Conservation (phyloP, 2,797 vertebrate species). For the Falco naumanni region DNA sequence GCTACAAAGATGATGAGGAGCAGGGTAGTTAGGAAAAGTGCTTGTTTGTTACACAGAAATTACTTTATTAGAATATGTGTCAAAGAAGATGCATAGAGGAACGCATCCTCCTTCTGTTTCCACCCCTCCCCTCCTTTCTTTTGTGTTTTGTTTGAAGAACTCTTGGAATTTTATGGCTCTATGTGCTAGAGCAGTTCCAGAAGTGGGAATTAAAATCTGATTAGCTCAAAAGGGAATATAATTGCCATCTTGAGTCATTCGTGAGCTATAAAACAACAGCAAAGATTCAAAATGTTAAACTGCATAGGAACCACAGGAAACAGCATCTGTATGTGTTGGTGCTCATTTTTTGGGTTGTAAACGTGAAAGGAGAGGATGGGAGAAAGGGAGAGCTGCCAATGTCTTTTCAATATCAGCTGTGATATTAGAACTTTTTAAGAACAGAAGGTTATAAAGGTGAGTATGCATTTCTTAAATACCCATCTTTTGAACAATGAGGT, state of each 20-base stretch:
- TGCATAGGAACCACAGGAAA: background rate
- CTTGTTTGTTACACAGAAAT: conserved; percentile 50
- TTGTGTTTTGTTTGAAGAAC: background rate
- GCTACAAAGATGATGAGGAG: background rate
- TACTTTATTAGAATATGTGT: conserved; percentile 31
- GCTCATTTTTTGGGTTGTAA: background rate
- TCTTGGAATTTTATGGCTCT: conserved; percentile 1
- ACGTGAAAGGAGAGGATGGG: background rate
- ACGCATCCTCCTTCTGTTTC: background rate
- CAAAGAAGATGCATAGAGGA: conserved; percentile 14
- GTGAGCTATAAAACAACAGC: background rate
- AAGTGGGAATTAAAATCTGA: background rate
- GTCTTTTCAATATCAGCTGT: background rate
- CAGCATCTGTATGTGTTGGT: background rate
- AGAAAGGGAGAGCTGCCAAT: background rate
- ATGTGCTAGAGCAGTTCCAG: background rate
- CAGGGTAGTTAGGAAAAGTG: background rate
- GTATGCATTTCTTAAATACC: background rate
- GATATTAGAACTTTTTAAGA: background rate
- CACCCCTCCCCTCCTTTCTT: background rate
- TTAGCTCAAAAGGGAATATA: background rate
- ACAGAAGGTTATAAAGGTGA: background rate
- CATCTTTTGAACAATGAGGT: background rate
- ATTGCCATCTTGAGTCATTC: background rate
- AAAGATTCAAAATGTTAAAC: background rate